phyloP scores from a whole-genome alignment of 2,888 invertebrate species.

The Lagria hirta region DNA sequence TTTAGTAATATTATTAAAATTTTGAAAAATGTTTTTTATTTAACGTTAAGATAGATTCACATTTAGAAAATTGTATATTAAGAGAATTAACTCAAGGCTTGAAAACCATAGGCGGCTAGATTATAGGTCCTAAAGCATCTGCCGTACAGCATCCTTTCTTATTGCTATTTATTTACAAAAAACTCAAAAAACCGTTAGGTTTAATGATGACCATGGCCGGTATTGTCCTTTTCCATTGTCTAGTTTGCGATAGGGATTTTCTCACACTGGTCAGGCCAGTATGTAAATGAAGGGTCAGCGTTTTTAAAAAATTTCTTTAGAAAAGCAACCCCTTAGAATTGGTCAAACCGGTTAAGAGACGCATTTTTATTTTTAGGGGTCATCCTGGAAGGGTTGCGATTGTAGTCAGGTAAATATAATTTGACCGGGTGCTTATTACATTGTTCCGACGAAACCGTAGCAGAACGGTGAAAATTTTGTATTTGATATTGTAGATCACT shows the following conservation, averaged over 20 bases:
- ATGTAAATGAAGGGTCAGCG: constrained; percentile 52
- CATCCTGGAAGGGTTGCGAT: constrained; percentile 28
- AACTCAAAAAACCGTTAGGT: constrained; percentile 9
- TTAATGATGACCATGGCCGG: constrained; percentile 6
- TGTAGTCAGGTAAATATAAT: constrained; percentile 12
- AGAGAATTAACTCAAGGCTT: no score
- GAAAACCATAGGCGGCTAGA: no score
- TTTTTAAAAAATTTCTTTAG: constrained; percentile 37
- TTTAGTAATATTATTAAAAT: no score
- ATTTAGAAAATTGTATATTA: no score
- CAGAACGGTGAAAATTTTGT: constrained; percentile 2
- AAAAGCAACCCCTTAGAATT: constrained; percentile 22
- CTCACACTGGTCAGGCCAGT: constrained; percentile 49
- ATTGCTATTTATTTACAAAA: no score
- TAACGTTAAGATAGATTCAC: no score
- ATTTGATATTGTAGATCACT: no score
- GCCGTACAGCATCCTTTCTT: no score
- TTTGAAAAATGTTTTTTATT: no score
- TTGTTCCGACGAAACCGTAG: constrained; percentile 1
- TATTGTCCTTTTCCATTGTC: constrained; percentile 12
- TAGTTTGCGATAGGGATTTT: constrained; percentile 27
- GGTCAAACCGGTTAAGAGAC: constrained; percentile 48
- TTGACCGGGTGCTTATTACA: constrained; percentile 7
- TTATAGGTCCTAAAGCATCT: no score
- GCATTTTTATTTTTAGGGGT: constrained; percentile 46